These are phyloP conservation scores for Drosophila arizonae DNA, from an alignment of 1,140 invertebrate species.

Conservation along the genomic window DNA sequence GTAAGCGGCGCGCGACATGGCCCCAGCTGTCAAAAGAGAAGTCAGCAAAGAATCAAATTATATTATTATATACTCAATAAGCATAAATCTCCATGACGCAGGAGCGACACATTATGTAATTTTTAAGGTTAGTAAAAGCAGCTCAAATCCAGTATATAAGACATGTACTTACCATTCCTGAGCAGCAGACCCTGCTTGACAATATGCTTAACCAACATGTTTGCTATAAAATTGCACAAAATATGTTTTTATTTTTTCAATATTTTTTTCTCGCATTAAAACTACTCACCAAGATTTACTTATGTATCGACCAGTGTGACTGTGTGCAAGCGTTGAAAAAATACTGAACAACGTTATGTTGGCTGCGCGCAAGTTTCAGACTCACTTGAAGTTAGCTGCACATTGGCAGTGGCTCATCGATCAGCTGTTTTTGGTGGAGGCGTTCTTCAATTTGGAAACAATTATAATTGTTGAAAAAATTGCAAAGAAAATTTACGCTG, in stretches of 20 bases:
- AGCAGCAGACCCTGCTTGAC: slow-evolving; percentile 77
- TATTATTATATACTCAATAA: slow-evolving; percentile 4
- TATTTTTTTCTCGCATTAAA: slow-evolving; percentile 35
- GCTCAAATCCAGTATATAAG: background rate
- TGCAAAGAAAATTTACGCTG: background rate
- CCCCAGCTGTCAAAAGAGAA: slow-evolving; percentile 56
- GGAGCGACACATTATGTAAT: slow-evolving; percentile 70
- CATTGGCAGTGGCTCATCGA: slow-evolving; percentile 18
- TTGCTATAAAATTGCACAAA: slow-evolving; percentile 55
- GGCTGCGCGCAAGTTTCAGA: slow-evolving; percentile 18
- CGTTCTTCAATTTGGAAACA: slow-evolving; percentile 63
- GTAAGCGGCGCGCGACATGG: slow-evolving; percentile 76
- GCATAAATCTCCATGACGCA: slow-evolving; percentile 1
- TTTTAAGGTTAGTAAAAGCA: slow-evolving; percentile 72
- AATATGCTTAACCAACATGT: slow-evolving; percentile 80
- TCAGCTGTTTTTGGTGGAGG: slow-evolving; percentile 65
- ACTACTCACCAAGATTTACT: slow-evolving; percentile 48
- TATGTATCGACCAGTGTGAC: slow-evolving; percentile 49
- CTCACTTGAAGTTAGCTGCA: slow-evolving; percentile 23
- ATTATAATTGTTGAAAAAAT: slow-evolving; percentile 33
- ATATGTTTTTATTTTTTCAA: slow-evolving; percentile 25
- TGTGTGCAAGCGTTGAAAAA: slow-evolving; percentile 3
- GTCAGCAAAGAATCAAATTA: background rate
- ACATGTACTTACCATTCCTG: slow-evolving; percentile 69
- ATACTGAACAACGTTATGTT: slow-evolving; percentile 32